A percentile compares a stretch with the other conserved stretches of the same genome.
phyloP scores from a whole-genome alignment of 2,797 vertebrate genomes.

The Megalops cyprinoides region DNA sequence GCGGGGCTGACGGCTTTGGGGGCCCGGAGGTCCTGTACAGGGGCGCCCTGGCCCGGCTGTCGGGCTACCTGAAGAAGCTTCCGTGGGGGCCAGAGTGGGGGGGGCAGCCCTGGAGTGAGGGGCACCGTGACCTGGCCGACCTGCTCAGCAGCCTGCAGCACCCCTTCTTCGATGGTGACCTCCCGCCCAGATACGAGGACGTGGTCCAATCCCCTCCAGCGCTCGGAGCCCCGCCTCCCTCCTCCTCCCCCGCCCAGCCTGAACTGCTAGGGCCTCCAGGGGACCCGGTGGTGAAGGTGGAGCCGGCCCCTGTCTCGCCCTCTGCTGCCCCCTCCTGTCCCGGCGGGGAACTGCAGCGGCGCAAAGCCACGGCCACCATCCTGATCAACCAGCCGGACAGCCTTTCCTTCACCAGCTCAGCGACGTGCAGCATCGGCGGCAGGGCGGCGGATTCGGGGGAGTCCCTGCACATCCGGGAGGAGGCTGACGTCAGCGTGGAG shows the following conservation, averaged over 20 bases:
- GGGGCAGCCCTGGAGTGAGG: conserved; percentile 68
- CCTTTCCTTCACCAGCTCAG: conserved; percentile 62
- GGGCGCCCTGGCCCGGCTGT: conserved; percentile 91
- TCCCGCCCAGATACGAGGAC: conserved; percentile 96
- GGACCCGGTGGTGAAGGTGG: conserved; percentile 53
- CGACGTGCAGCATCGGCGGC: conserved; percentile 50
- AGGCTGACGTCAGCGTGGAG: conserved; percentile 80
- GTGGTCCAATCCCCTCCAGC: conserved; percentile 86
- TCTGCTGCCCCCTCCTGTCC: conserved; percentile 50
- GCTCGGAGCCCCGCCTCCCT: conserved; percentile 57
- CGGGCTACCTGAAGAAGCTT: conserved; percentile 90
- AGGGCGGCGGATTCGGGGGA: conserved; percentile 73
- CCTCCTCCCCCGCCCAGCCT: conserved; percentile 51
- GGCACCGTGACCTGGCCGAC: conserved; percentile 83
- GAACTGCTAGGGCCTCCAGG: conserved; percentile 55
- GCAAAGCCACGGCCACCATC: conserved; percentile 40
- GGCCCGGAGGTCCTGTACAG: conserved; percentile 89
- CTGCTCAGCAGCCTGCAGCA: conserved; percentile 85
- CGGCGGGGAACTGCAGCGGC: conserved; percentile 49
- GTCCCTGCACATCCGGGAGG: conserved; percentile 91
- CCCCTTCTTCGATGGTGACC: conserved; percentile 87
- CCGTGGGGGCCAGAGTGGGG: conserved; percentile 82
- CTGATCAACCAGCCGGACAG: conserved; percentile 60
- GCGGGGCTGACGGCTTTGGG: conserved; percentile 70
- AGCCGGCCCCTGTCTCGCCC: conserved; percentile 57